These are phyloP conservation scores for Halichoeres trimaculatus DNA, from an alignment of 2,113 vertebrate genomes.

Conservation along the genomic window DNA sequence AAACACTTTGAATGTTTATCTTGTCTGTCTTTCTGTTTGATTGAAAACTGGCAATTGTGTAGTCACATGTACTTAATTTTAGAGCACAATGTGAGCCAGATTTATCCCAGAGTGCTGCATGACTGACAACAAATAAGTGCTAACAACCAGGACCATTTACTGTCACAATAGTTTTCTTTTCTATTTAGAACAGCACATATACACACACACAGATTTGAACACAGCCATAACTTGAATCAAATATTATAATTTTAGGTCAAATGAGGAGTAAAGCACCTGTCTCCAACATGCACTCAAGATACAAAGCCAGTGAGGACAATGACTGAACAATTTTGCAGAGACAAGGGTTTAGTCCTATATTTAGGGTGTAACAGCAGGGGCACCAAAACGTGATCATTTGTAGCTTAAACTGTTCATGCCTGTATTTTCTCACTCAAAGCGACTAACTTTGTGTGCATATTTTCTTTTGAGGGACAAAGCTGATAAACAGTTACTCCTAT, in stretches of 20 bases:
- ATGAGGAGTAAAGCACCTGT: neutral
- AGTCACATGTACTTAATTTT: neutral
- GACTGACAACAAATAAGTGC: neutral
- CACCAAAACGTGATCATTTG: conserved; percentile 42
- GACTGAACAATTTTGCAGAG: conserved; percentile 27
- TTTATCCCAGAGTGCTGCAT: neutral
- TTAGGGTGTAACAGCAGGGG: conserved; percentile 45
- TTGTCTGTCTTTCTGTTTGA: neutral
- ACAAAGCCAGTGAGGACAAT: conserved; percentile 19
- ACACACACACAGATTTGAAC: neutral
- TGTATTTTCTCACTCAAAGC: conserved; percentile 51
- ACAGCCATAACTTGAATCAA: neutral
- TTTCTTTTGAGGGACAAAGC: conserved; percentile 39
- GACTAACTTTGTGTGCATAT: conserved; percentile 13
- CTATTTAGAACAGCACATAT: conserved; percentile 7
- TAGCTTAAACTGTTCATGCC: conserved; percentile 42
- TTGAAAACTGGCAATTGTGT: neutral
- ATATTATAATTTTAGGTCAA: conserved; percentile 9
- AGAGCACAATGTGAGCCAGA: neutral
- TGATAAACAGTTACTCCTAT: conserved; percentile 69
- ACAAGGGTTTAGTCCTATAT: conserved; percentile 21
- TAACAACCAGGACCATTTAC: neutral
- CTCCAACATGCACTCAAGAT: neutral
- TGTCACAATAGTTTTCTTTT: neutral
- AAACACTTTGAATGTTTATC: neutral